Percentiles rank a stretch among this genome's conserved stretches.
Evolutionary conservation across 2,888 invertebrate species (phyloP).

Genomic region (Teinopalpus imperialis): DNA sequence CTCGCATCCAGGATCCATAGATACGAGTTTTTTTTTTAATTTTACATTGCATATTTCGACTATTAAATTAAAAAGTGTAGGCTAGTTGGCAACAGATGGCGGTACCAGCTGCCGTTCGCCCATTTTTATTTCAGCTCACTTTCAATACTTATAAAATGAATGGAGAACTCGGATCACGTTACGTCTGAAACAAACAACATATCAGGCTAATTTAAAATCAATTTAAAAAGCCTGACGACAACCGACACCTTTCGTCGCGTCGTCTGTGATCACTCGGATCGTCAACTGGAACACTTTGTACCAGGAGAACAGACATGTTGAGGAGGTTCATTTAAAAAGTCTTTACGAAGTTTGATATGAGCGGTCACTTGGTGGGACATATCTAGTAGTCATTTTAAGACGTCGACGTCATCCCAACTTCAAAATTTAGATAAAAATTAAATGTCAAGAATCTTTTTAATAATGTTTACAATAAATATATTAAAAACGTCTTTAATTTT

Average conservation of each 20-base stretch:
- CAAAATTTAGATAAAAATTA: no score
- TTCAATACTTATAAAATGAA: constrained; percentile 19
- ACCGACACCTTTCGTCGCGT: constrained; percentile 33
- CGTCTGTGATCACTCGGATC: constrained; percentile 68
- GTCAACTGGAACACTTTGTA: constrained; percentile 79
- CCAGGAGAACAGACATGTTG: constrained; percentile 54
- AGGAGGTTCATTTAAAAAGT: constrained; percentile 38
- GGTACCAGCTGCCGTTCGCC: constrained; percentile 32
- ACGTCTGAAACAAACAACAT: no score
- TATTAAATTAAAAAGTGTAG: constrained; percentile 8
- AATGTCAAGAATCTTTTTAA: no score
- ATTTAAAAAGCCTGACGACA: neutral
- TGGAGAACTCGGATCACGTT: no score
- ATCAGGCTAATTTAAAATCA: constrained; percentile 6
- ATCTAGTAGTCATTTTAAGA: no score
- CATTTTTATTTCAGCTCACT: constrained; percentile 13
- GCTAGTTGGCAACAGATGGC: constrained; percentile 72
- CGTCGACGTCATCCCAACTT: no score
- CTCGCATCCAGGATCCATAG: constrained; percentile 33
- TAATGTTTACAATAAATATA: no score
- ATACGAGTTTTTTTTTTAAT: constrained; percentile 12
- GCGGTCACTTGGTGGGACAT: no score
- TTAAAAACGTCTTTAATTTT: no score
- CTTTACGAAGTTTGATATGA: neutral
- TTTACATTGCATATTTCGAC: neutral